Conservation (phyloP, 2,113 vertebrate genomes). For the Bungarus multicinctus region DNA sequence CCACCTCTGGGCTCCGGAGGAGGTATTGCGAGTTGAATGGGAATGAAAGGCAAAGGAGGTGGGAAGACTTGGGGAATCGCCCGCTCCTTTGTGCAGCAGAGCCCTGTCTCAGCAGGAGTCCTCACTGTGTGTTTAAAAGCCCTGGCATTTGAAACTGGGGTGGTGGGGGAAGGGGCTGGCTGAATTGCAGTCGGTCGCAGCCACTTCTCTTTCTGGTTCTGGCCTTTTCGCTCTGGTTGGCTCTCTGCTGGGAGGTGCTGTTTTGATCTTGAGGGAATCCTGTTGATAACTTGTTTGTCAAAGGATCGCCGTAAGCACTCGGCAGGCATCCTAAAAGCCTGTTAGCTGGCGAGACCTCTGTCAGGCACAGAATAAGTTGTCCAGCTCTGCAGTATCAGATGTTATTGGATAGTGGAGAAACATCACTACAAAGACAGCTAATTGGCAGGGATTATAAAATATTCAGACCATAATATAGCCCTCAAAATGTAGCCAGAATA, state of each 20-base stretch:
- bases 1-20: neutral
- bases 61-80: neutral
- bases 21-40: neutral
- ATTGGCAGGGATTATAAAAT: neutral
- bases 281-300: neutral
- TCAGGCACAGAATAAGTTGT: neutral
- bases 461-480: neutral
- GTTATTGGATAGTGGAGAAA: constrained; percentile 15
- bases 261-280: neutral
- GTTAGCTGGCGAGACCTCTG: neutral
- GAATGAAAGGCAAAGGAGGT: neutral
- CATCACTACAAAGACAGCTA: neutral
- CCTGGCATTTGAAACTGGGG: neutral
- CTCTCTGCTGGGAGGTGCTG: rapidly evolving
- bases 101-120: constrained; percentile 1
- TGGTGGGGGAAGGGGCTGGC: neutral
- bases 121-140: neutral
- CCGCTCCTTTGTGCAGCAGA: neutral
- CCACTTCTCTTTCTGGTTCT: neutral
- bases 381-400: neutral
- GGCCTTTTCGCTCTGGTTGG: neutral
- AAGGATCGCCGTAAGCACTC: neutral
- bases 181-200: neutral
- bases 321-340: neutral
- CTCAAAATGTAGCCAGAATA: neutral